Percentiles rank a stretch among this genome's conserved stretches.
Evolutionary conservation across 2,113 vertebrate genomes (phyloP).

Genomic region (Rhinopomastus cyanomelas): DNA sequence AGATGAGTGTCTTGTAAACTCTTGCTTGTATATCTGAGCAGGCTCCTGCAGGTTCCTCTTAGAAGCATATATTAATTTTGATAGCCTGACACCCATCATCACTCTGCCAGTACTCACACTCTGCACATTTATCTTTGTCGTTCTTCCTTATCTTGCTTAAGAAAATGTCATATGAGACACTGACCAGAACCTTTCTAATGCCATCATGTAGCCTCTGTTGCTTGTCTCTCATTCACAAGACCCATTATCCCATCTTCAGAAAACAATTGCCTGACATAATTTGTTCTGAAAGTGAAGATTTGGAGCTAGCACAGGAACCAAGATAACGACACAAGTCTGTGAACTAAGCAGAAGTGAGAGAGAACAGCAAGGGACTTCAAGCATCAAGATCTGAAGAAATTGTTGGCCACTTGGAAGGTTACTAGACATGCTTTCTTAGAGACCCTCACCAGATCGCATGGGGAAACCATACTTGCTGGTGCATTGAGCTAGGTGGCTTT

Average conservation of each 20-base stretch:
- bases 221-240: not conserved
- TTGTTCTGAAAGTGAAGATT: not conserved
- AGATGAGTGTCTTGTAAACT: not conserved
- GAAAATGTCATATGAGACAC: not conserved
- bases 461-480: not conserved
- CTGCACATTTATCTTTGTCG: not conserved
- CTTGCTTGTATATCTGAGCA: not conserved
- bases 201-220: not conserved
- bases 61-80: not conserved
- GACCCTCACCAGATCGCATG: not conserved
- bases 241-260: not conserved
- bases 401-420: not conserved
- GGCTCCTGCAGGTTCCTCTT: not conserved
- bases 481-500: not conserved
- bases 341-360: not conserved
- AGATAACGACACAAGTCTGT: not conserved
- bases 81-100: fast-evolving
- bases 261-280: not conserved
- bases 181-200: not conserved
- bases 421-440: fast-evolving
- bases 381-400: not conserved
- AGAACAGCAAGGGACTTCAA: not conserved
- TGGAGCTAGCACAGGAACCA: not conserved
- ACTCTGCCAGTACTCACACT: not conserved
- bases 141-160: not conserved